phyloP scores from a whole-genome alignment of 2,113 vertebrate species.

The Myiopsitta monachus region DNA sequence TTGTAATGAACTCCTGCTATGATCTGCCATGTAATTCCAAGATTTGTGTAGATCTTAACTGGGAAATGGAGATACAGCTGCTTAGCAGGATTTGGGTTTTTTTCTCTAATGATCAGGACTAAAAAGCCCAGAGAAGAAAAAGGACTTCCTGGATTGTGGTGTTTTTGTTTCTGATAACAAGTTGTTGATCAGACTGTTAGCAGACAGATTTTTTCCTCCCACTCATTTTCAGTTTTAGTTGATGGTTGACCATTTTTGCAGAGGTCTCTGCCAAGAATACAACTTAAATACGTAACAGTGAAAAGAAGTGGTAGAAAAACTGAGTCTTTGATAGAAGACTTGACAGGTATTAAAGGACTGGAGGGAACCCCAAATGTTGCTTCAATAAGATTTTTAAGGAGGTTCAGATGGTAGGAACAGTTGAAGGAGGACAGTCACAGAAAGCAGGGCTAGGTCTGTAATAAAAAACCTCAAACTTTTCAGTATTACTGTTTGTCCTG shows the following conservation, averaged over 20 bases:
- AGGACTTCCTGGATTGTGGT: neutral
- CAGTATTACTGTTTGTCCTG: neutral
- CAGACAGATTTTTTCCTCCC: constrained; percentile 44
- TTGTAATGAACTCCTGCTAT: neutral
- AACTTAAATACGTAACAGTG: neutral
- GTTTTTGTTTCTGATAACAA: constrained; percentile 33
- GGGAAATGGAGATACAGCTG: neutral
- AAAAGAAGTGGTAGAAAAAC: neutral
- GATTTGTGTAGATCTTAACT: neutral
- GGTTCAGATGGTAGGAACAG: neutral
- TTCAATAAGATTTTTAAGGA: neutral
- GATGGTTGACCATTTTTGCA: neutral
- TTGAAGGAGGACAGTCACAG: neutral
- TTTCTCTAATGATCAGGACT: neutral
- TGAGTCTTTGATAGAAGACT: neutral
- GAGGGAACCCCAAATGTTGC: neutral
- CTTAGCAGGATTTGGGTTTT: neutral
- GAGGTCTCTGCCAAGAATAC: neutral
- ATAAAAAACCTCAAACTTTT: neutral
- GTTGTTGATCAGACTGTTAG: constrained; percentile 35
- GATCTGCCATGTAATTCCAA: neutral
- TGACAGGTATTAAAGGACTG: neutral
- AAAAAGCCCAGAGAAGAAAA: neutral
- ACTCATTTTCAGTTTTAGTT: neutral
- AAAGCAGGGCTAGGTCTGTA: neutral